A percentile compares a stretch with the other conserved stretches of the same genome.
Evolutionary conservation across 2,113 vertebrate species (phyloP).

Genomic region (Cyprinus carpio): DNA sequence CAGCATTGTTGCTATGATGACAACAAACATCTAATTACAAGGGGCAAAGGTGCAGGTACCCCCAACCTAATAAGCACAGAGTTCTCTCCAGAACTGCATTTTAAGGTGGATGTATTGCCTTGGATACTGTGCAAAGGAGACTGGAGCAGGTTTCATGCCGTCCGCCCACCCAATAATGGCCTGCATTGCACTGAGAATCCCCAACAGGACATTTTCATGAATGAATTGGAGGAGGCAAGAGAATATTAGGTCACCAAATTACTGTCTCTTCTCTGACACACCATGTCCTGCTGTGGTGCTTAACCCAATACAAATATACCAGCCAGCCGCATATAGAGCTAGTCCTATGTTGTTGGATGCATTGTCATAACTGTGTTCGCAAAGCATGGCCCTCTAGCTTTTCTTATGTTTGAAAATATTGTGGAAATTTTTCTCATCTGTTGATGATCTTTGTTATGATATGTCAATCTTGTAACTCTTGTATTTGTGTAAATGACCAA

Average conservation of each 20-base stretch:
- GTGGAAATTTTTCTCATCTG: neutral
- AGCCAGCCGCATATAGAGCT: neutral
- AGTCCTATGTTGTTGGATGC: neutral
- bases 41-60: constrained; percentile 85
- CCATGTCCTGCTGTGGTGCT: constrained; percentile 4
- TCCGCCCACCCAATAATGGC: constrained; percentile 88
- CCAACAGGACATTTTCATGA: constrained; percentile 82
- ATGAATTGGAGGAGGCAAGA: constrained; percentile 89
- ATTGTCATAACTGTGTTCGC: neutral
- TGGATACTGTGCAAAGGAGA: constrained; percentile 94
- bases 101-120: constrained; percentile 89
- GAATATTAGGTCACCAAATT: constrained; percentile 79
- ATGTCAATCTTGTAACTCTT: neutral
- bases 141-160: constrained; percentile 88
- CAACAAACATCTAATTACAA: constrained; percentile 83
- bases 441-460: neutral
- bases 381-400: neutral
- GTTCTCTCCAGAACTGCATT: constrained; percentile 91
- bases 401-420: neutral
- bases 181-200: constrained; percentile 82
- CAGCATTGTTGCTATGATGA: constrained; percentile 91
- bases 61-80: constrained; percentile 89
- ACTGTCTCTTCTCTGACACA: neutral
- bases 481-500: neutral
- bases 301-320: neutral